A percentile compares a stretch with the other conserved stretches of the same genome.
These are phyloP conservation scores for Agrochola litura DNA, from an alignment of 2,888 invertebrate genomes.

Conservation along the genomic window DNA sequence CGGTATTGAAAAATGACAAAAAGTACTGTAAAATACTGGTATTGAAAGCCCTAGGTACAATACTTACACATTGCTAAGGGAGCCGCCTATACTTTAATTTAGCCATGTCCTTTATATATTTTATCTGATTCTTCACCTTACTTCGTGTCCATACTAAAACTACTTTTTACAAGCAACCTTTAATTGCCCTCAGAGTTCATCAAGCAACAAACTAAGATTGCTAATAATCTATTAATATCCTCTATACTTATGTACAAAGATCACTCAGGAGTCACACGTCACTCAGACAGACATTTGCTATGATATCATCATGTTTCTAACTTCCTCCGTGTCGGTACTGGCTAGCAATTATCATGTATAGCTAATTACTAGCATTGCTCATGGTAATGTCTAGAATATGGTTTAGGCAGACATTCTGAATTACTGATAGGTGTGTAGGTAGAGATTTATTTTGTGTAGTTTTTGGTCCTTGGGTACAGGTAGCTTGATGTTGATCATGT, in stretches of 20 bases:
- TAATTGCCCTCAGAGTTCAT: background rate
- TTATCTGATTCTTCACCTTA: too few species aligned
- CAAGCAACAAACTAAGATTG: background rate
- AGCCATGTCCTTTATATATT: too few species aligned
- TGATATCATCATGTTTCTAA: constrained; percentile 50
- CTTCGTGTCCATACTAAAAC: background rate
- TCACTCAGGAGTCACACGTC: constrained; percentile 39
- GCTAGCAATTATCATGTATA: constrained; percentile 42
- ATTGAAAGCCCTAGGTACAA: too few species aligned
- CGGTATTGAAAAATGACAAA: too few species aligned
- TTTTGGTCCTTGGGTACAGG: background rate
- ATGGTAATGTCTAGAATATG: constrained; percentile 35
- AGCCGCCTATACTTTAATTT: too few species aligned
- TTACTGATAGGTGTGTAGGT: background rate
- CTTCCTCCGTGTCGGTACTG: constrained; percentile 34
- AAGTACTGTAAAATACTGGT: too few species aligned
- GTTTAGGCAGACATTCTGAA: constrained; percentile 15
- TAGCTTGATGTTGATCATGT: background rate
- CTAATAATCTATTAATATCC: constrained; percentile 23
- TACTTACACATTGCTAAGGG: too few species aligned
- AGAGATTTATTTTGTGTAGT: background rate
- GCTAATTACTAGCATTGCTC: constrained; percentile 46
- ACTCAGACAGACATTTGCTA: constrained; percentile 38
- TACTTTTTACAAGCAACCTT: too few species aligned
- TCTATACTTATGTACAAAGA: constrained; percentile 15